Evolutionary conservation across 2,113 vertebrate species (phyloP).

Genomic region (Sinocyclocheilus anophthalmus): DNA sequence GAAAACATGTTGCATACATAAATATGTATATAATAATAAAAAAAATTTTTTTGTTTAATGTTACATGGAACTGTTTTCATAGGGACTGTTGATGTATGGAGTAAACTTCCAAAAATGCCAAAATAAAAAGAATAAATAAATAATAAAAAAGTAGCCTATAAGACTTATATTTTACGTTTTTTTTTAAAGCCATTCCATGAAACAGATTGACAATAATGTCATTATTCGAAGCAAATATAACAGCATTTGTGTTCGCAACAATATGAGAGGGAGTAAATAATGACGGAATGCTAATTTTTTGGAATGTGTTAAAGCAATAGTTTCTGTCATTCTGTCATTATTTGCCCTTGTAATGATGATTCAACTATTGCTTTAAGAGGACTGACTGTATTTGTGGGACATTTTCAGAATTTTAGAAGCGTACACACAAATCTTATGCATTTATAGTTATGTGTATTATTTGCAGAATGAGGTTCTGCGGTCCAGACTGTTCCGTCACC

Average conservation of each 20-base stretch:
- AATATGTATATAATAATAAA: not conserved
- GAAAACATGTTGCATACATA: not conserved
- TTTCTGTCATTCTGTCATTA: not conserved
- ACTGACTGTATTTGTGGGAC: not conserved
- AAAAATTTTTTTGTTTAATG: not conserved
- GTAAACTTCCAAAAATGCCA: not conserved
- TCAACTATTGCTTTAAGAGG: not conserved
- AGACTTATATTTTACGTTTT: not conserved
- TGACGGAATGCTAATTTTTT: not conserved
- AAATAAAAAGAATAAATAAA: not conserved
- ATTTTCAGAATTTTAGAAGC: not conserved
- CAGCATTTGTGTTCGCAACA: not conserved
- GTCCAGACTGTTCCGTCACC: constrained; percentile 87
- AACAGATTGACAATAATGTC: not conserved
- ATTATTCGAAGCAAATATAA: not conserved
- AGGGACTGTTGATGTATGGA: not conserved
- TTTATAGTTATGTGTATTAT: constrained; percentile 45
- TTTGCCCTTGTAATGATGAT: not conserved
- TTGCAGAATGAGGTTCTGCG: constrained; percentile 89
- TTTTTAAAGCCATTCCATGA: not conserved
- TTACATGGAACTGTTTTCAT: not conserved
- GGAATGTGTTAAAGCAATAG: too few relatives aligned
- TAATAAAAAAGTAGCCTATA: not conserved
- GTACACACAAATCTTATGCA: not conserved
- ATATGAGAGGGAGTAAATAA: not conserved